Base-by-base conservation (phyloP, 2,888 invertebrate genomes). In the Caenorhabditis becei region DNA sequence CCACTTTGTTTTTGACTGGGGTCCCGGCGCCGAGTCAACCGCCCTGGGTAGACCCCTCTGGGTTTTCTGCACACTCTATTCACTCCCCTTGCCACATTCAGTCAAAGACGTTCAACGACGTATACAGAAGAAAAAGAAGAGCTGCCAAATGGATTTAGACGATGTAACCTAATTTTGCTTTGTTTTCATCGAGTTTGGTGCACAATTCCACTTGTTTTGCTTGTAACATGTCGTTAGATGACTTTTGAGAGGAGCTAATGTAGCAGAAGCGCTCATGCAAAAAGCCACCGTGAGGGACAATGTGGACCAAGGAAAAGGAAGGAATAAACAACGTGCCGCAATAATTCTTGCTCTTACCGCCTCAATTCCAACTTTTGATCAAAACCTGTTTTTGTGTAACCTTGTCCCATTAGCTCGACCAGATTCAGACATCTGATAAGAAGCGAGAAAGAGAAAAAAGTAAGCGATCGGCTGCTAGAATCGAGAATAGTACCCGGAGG, bases 111-210 rank as follows among this genome's bases (percentile, higher is more conserved):
- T 74, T 74, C 74, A 51, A n/a, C 49, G 10, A 32, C 37, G 56
- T 58, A 35, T 58, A 51, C 54, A 74, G 37, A 56, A 56, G 26
- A 51, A 63, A 59, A 58, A 74, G 53, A 75, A 75, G 75, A 75
- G 61, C 66, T 75, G 75, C 75, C 75, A 75, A 75, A 66, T 75
- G 75, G 75, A 75, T 75, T 75, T 67, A 75, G 75, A 16, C 59
- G 74, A 75, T 75, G 75, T 75, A 75, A 75, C 75, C 66, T 65
- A 74, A 74, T 75, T 75, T 51, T 44, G 66, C 75, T 75, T 75
- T 75, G 75, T 75, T 75, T 66, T 75, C 66, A 75, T 75, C 75
- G 51, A 75, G 75, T 75, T 75, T 75, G 75, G 75, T 75, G 61
- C 75, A 61, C 75, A 75, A 75, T 75, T 75, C 75, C 32, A 75